Evolutionary conservation across 2,113 vertebrate genomes (phyloP), one percentile per base, ranked within the genome.

Genomic region (Limanda limanda): DNA sequence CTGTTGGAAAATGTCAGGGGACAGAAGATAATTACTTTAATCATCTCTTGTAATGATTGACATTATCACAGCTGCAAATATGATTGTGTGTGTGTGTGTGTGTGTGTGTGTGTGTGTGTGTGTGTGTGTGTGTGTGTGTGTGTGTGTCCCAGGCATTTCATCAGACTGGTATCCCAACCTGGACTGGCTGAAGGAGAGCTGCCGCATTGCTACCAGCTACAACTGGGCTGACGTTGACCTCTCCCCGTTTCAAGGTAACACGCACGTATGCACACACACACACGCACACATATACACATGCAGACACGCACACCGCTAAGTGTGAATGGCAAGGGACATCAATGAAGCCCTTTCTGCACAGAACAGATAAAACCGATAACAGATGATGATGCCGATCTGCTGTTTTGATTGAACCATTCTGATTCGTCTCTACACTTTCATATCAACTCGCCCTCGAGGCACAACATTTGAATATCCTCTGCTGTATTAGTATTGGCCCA

Each of bases 151-250:
- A 64, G 31, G 31, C 31, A 31, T 31, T 31, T 31, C 31, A 31
- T 31, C 31, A 31, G 96, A 96, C 86, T 96, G 95, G 95, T 96
- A 95, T 90, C 94, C 95, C 21, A 95, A 96, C 89, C 90, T 97
- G 70, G 96, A 97, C 88, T 95, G 95, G 92, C 92, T 97, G 54
- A 96, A 95, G 81, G 96, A 97, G 91, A 96, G 95, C 91, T 97
- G 95, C 91, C 94, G 95, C 74, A 95, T 96, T 57, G 96, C 96
- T 71, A 96, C 95, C 89, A 96, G 95, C 90, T 95, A 96, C 92
- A 96, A 96, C 89, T 97, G 96, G 96, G 94, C 95, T 66, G 95
- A 96, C 9, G 95, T 97, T 63, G 96, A 97, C 85, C 95, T 97
- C 88, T 96, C 96, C 45, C 96, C 96, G 23, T 97, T 96, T 79